Percentiles rank a stretch among this genome's conserved stretches.
Conservation (phyloP, 2,888 invertebrate genomes). For the Brenthis daphne region DNA sequence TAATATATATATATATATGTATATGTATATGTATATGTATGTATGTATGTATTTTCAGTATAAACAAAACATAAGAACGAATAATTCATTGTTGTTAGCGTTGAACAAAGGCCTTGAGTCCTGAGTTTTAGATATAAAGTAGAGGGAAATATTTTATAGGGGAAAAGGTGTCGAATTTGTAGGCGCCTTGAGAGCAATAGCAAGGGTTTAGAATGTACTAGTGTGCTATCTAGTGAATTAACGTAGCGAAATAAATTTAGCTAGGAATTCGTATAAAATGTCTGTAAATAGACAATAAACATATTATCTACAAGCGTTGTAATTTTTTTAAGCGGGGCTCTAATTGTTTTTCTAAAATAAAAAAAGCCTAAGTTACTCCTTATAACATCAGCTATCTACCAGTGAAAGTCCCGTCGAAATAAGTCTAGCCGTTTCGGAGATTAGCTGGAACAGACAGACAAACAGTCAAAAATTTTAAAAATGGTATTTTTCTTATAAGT, state of each 20-base stretch:
- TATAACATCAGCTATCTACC: no score
- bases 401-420: no score
- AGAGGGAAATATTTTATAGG: constrained; percentile 24
- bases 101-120: constrained; percentile 3
- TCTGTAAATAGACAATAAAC: not conserved
- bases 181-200: constrained; percentile 28
- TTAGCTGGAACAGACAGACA: no score
- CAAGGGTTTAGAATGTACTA: constrained; percentile 24
- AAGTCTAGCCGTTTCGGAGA: no score
- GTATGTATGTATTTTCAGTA: not conserved
- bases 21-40: no score
- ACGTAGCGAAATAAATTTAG: not conserved
- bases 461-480: no score
- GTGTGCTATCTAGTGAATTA: constrained; percentile 17
- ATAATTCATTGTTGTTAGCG: constrained; percentile 7
- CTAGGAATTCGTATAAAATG: not conserved
- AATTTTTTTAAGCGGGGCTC: no score
- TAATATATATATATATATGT: no score
- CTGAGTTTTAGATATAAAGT: constrained; percentile 15
- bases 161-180: constrained; percentile 32
- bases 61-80: constrained; percentile 9
- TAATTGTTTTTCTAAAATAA: no score
- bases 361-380: no score
- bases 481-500: no score
- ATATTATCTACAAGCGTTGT: no score